Base-by-base conservation (phyloP, 2,113 vertebrate genomes). In the Acanthisitta chloris region DNA sequence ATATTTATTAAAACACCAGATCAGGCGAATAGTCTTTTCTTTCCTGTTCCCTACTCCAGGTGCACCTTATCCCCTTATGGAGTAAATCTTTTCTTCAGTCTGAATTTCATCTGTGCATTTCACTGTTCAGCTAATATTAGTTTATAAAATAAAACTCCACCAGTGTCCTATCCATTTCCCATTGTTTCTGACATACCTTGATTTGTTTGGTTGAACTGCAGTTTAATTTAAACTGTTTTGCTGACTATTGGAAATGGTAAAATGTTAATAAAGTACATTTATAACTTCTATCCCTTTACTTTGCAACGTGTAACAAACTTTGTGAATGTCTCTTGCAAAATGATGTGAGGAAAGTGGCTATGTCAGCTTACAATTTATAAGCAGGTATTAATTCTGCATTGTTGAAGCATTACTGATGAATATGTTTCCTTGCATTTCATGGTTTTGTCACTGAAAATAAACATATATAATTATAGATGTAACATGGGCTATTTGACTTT, bases 381-480 rank as follows among this genome's bases (percentile, higher is more conserved):
- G 80, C 59, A 93, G 59, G 28, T 94, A 33, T 85, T 86, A 81
- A 91, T 85, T 88, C 82, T 83, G 1, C 93, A 38, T 84, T 96
- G 72, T 96, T 88, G 72, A 92, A 95, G 36, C 34, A 21, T 74
- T 91, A 79, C 46, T 91, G 85, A 62, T 96, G 10, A 76, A 76
- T 82, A 58, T 92, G 79, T 96, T 92, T 90, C 71, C 59, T 96
- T 94, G 83, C 73, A n/a, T 93, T 94, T 95, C 92, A 85, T 91
- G 91, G 48, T 91, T 94, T 94, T 86, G 43, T 95, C 86, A 94
- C 62, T 94, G 88, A 86, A 96, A 97, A 96, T 97, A 96, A 97
- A 96, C 51, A 33, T 67, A 8, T 34, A 40, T 67, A 88, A 79
- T 93, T 88, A 52, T 81, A 59, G 92, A 57, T 95, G 72, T 95